Conservation (phyloP, 2,113 vertebrate genomes). For the Labrus mixtus region DNA sequence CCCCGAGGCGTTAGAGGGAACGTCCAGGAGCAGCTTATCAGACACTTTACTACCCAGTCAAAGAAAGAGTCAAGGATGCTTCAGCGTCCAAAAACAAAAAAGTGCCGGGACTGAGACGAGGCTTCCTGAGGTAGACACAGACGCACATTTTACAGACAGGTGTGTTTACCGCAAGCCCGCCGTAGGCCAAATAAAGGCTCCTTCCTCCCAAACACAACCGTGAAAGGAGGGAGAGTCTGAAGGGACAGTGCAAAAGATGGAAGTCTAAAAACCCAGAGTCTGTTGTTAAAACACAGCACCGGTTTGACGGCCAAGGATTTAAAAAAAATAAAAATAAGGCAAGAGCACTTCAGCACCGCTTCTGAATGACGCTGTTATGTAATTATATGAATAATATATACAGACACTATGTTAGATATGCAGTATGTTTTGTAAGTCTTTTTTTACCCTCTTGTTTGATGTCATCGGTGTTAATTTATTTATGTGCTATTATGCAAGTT, state of each 20-base stretch:
- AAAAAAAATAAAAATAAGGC: constrained; percentile 13
- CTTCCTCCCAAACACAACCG: constrained; percentile 64
- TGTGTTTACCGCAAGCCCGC: constrained; percentile 43
- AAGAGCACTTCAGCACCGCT: constrained; percentile 73
- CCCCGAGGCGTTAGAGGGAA: constrained; percentile 50
- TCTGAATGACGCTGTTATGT: constrained; percentile 76
- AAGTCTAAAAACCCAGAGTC: constrained; percentile 12
- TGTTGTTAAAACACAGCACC: constrained; percentile 10
- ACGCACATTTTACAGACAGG: constrained; percentile 28
- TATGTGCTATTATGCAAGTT: constrained; percentile 81
- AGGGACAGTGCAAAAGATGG: constrained; percentile 68
- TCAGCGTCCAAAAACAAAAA: neutral
- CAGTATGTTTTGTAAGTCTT: constrained; percentile 82
- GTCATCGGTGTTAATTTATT: constrained; percentile 81
- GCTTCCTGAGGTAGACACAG: constrained; percentile 14
- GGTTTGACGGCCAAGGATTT: constrained; percentile 31
- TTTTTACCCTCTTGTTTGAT: constrained; percentile 78
- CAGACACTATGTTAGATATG: constrained; percentile 78
- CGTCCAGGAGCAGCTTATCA: constrained; percentile 8
- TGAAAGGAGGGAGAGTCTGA: constrained; percentile 60
- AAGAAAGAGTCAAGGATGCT: constrained; percentile 27
- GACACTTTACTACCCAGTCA: neutral
- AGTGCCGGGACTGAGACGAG: constrained; percentile 25
- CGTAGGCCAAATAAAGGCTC: constrained; percentile 63
- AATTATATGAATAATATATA: constrained; percentile 77